phyloP scores from a whole-genome alignment of 2,113 vertebrate species.

The Todiramphus saurophagus region DNA sequence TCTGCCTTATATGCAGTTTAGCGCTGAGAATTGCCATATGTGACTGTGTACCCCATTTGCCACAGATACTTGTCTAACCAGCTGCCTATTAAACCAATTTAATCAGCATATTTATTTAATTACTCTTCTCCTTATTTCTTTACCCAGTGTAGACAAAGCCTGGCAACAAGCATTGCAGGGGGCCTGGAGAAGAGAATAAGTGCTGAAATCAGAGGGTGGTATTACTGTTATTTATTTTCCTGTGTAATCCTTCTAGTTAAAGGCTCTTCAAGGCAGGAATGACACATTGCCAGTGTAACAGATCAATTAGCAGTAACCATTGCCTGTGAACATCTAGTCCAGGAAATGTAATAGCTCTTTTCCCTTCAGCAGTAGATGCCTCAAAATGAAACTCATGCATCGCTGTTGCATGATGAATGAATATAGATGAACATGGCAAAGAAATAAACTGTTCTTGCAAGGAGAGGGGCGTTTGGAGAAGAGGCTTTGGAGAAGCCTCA shows the following conservation, averaged over 20 bases:
- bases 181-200: constrained; percentile 34
- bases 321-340: background rate
- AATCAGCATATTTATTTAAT: constrained; percentile 27
- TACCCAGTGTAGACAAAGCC: constrained; percentile 30
- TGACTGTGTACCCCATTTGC: constrained; percentile 1
- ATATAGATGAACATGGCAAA: background rate
- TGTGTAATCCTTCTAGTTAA: constrained; percentile 12
- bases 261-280: background rate
- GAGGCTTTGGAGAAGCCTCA: too few relatives aligned
- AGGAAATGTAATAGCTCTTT: constrained; percentile 18
- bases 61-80: background rate
- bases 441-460: background rate
- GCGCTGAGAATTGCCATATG: constrained; percentile 6
- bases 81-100: constrained; percentile 28
- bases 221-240: constrained; percentile 53
- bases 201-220: constrained; percentile 60
- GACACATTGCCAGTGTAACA: background rate
- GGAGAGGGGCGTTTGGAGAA: background rate
- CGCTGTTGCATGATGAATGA: background rate
- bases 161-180: constrained; percentile 18
- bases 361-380: background rate
- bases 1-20: background rate
- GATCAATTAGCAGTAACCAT: constrained; percentile 13
- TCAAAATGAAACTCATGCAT: background rate
- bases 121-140: constrained; percentile 13